Conservation (phyloP, 2,113 vertebrate species). For the Syngnathoides biaculeatus region DNA sequence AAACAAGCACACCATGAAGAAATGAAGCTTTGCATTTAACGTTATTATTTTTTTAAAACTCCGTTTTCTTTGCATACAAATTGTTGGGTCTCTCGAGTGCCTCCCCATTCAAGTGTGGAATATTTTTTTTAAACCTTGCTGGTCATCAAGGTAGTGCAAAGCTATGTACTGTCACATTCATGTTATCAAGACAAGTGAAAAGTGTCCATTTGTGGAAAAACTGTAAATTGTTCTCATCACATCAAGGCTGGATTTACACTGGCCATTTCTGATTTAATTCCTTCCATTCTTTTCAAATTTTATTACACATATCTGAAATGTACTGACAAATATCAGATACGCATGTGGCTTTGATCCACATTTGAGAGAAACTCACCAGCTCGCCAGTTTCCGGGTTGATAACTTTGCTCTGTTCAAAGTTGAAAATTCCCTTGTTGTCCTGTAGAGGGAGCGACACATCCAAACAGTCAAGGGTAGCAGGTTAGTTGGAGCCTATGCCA, state of each 20-base stretch:
- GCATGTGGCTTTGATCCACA: background rate
- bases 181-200: background rate
- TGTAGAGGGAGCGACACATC: conserved; percentile 22
- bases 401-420: conserved; percentile 80
- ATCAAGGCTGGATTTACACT: background rate
- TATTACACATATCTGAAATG: background rate
- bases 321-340: background rate
- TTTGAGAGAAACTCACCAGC: conserved; percentile 63
- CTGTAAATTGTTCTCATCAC: background rate
- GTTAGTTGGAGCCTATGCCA: no score
- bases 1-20: background rate
- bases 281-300: no score
- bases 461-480: background rate
- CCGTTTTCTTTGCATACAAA: no score
- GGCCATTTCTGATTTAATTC: no score
- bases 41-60: no score
- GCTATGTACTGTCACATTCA: no score
- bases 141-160: no score
- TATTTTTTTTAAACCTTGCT: no score
- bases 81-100: no score
- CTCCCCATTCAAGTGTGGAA: no score
- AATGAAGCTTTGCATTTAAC: background rate
- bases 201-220: background rate
- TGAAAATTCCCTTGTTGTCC: conserved; percentile 82
- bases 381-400: conserved; percentile 85